Conservation (phyloP, 2,113 vertebrate species). For the Oreochromis aureus region DNA sequence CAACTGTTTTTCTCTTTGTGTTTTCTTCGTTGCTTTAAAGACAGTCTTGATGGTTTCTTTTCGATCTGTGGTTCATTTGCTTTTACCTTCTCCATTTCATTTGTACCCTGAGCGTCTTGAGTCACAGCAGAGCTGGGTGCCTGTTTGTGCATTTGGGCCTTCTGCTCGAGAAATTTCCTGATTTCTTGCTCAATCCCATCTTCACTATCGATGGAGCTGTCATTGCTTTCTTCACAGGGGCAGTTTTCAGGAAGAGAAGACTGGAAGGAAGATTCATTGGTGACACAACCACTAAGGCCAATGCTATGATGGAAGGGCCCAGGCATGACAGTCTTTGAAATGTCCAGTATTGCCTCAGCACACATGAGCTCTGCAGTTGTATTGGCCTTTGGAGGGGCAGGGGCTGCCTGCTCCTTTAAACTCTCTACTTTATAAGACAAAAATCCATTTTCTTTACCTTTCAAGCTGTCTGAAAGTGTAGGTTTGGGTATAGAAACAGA, state of each 20-base stretch:
- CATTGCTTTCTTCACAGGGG: conserved; percentile 69
- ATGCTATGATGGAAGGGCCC: conserved; percentile 54
- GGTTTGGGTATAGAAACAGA: neutral
- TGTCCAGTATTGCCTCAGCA: conserved; percentile 94
- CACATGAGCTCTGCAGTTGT: conserved; percentile 91
- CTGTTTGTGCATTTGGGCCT: conserved; percentile 78
- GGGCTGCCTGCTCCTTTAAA: conserved; percentile 16
- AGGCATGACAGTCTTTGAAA: conserved; percentile 91
- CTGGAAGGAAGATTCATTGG: conserved; percentile 4
- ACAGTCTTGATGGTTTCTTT: conserved; percentile 60
- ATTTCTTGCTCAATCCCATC: conserved; percentile 96
- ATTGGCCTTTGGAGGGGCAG: conserved; percentile 71
- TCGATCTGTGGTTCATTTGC: conserved; percentile 7
- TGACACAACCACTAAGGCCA: neutral
- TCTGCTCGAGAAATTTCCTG: conserved; percentile 85
- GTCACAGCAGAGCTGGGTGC: conserved; percentile 5
- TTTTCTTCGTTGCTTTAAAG: conserved; percentile 69
- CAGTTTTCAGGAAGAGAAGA: conserved; percentile 10
- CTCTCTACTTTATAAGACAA: conserved; percentile 28
- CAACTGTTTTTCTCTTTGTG: conserved; percentile 40
- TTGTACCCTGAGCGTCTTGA: neutral
- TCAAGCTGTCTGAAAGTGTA: neutral
- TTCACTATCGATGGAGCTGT: conserved; percentile 86
- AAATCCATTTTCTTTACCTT: conserved; percentile 44
- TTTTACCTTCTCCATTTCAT: conserved; percentile 26